Conservation (phyloP, 2,888 invertebrate genomes). For the Xylota sylvarum region DNA sequence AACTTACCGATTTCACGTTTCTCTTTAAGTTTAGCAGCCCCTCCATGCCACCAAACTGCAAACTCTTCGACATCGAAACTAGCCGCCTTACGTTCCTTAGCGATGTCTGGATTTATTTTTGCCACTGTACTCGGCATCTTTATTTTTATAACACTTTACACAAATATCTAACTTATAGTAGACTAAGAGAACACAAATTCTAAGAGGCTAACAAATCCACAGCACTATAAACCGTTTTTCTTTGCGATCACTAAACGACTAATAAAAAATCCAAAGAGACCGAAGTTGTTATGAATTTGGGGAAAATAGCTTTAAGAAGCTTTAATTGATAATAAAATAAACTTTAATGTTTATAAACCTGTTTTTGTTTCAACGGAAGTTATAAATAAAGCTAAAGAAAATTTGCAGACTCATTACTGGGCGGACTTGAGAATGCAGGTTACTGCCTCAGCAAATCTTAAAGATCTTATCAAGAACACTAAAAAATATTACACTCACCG, state of each 20-base stretch:
- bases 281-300: not conserved
- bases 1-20: conserved; percentile 79
- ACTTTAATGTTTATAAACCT: not conserved
- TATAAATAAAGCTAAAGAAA: not conserved
- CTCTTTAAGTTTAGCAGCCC: conserved; percentile 86
- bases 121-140: conserved; percentile 78
- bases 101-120: conserved; percentile 88
- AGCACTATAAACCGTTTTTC: not conserved
- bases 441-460: not conserved
- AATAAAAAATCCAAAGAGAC: not conserved
- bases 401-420: not conserved
- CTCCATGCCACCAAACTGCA: conserved; percentile 91
- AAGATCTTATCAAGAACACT: not conserved
- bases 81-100: conserved; percentile 89
- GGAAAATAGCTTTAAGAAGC: not conserved
- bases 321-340: not conserved
- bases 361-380: not conserved
- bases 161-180: not conserved
- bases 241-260: not conserved
- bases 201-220: too few relatives aligned
- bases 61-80: conserved; percentile 90
- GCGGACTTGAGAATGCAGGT: not conserved
- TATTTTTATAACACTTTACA: conserved; percentile 47
- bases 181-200: not conserved
- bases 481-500: not conserved